These are phyloP conservation scores for Acropora yongei DNA, from an alignment of 64 coral and sea anemone species.

Conservation along the genomic window DNA sequence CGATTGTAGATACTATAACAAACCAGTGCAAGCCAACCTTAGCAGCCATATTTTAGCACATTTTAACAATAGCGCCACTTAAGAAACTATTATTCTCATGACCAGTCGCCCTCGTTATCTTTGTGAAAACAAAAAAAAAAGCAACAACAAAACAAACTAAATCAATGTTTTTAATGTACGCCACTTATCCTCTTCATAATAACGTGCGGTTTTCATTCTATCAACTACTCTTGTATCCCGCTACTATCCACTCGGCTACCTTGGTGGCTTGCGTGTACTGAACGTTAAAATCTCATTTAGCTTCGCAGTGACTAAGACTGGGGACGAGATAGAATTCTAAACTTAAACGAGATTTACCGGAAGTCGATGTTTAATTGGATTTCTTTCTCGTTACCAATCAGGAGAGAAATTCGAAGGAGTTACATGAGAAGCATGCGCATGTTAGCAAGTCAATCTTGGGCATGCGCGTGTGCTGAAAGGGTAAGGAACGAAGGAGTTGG, in stretches of 20 bases:
- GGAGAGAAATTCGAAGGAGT: not conserved
- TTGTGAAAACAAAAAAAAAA: no score
- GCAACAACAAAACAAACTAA: not conserved
- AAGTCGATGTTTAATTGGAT: constrained; percentile 3
- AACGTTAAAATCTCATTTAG: constrained; percentile 15
- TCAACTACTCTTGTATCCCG: not conserved
- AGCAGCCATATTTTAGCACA: not conserved
- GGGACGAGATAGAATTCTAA: not conserved
- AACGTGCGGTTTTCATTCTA: not conserved
- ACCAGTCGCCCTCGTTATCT: not conserved
- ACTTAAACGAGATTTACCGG: not conserved
- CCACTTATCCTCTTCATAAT: not conserved
- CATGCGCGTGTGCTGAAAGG: no score
- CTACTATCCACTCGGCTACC: not conserved
- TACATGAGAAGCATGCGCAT: not conserved
- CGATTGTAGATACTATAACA: not conserved
- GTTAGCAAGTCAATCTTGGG: no score
- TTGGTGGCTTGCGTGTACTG: constrained; percentile 1
- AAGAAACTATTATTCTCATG: constrained; percentile 2
- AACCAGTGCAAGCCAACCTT: constrained; percentile 1
- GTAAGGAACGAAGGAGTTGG: no score
- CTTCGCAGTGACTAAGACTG: not conserved
- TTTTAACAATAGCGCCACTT: constrained; percentile 4
- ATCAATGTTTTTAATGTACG: not conserved
- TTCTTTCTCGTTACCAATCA: constrained; percentile 7